Conservation (phyloP, 2,888 invertebrate species). For the Phragmatobia fuliginosa region DNA sequence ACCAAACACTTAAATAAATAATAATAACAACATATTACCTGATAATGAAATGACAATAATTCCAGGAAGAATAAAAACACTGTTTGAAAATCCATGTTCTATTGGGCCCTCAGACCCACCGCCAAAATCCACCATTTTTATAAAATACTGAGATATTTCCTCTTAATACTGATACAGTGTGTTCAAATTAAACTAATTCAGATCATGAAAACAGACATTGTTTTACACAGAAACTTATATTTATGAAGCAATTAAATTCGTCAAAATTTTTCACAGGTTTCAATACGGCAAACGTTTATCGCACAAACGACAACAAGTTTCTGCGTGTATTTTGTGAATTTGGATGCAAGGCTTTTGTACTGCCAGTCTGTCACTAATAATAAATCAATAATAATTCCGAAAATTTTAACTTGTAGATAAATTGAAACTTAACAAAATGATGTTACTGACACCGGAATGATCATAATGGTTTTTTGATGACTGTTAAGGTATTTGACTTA, state of each 20-base stretch:
- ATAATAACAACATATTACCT: constrained; percentile 84
- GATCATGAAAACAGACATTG: constrained; percentile 17
- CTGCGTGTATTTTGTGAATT: constrained; percentile 9
- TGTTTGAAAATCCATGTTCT: constrained; percentile 95
- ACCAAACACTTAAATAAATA: constrained; percentile 5
- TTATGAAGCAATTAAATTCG: constrained; percentile 17
- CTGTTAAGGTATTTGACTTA: too few relatives aligned
- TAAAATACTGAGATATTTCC: constrained; percentile 62
- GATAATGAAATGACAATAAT: constrained; percentile 92
- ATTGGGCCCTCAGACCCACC: constrained; percentile 92
- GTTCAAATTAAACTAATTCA: constrained; percentile 27
- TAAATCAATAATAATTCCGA: too few relatives aligned
- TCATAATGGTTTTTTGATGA: too few relatives aligned
- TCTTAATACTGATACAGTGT: constrained; percentile 29
- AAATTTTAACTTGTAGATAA: too few relatives aligned
- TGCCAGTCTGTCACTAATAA: background rate
- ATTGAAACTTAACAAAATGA: too few relatives aligned
- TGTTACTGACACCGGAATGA: too few relatives aligned
- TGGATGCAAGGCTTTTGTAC: constrained; percentile 33
- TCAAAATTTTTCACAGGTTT: constrained; percentile 21
- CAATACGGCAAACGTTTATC: constrained; percentile 19
- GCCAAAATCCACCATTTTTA: constrained; percentile 93
- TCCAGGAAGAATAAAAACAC: constrained; percentile 94
- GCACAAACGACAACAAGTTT: constrained; percentile 42
- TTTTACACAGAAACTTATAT: constrained; percentile 7